Evolutionary conservation across 2,888 invertebrate genomes (phyloP), one percentile per base, ranked within the genome.

Genomic region (Drosophila mimetica): DNA sequence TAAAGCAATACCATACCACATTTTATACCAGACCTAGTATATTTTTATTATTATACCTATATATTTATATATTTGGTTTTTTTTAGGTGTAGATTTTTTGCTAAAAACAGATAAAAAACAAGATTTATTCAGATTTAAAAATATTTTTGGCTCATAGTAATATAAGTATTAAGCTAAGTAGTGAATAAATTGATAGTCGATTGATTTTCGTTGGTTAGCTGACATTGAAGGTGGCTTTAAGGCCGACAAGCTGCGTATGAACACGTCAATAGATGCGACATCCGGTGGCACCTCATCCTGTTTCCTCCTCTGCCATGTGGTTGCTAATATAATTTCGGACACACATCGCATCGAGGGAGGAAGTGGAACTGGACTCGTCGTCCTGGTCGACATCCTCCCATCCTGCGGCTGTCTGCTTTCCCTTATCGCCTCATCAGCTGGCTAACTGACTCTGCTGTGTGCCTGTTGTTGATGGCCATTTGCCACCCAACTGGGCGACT

Each of bases 391-490:
- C 52, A 53, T 54, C 37, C 46, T 47, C 79, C 44, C 79, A 79
- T 65, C 59, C 79, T 70, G 41, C 74, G 54, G 55, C 79, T 86
- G 84, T 82, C 81, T 86, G 81, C 80, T 30, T 46, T 58, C 69
- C 82, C 74, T 83, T 84, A 84, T 84, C 87, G 79, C 71, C 75
- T 71, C 86, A 87, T 87, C 87, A 86, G 83, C 74, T 86, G 85
- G 61, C 64, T 52, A 52, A 54, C 50, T 67, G 36, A 55, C 67
- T 55, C 8, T 34, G n/a, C 51, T 51, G 36, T 9, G 66, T 8
- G 63, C 66, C 71, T 60, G 71, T 25, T 60, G 34, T 52, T 60
- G 71, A 60, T 71, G 71, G 67, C 52, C 61, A 58, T 46, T 46
- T 41, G 46, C 37, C 66, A 37, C 64, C 76, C 44, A 14, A 20